Evolutionary conservation across 2,888 invertebrate genomes (phyloP).

Genomic region (Osmoderma eremita): DNA sequence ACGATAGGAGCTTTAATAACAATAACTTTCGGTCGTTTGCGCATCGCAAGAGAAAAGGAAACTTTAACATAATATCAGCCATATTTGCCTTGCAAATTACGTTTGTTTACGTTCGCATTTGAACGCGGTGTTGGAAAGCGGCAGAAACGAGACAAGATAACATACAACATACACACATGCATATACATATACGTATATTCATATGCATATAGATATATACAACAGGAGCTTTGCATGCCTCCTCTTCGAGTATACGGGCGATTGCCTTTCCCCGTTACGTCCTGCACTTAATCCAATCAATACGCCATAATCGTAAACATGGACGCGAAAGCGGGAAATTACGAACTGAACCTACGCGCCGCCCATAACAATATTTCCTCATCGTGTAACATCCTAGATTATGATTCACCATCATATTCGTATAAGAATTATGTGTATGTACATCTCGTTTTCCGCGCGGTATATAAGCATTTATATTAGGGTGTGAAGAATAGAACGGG

Average conservation of each 20-base stretch:
- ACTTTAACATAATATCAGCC: constrained; percentile 18
- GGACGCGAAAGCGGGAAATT: constrained; percentile 25
- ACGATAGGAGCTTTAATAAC: constrained; percentile 29
- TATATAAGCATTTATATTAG: constrained; percentile 25
- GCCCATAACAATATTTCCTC: constrained; percentile 58
- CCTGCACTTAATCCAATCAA: constrained; percentile 39
- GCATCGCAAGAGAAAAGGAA: constrained; percentile 23
- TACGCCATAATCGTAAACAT: constrained; percentile 39
- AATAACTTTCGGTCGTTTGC: constrained; percentile 32
- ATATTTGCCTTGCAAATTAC: constrained; percentile 37
- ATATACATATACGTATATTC: background rate
- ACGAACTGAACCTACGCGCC: constrained; percentile 25
- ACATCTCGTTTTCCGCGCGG: constrained; percentile 23
- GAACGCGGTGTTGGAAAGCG: constrained; percentile 12
- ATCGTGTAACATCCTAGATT: constrained; percentile 57
- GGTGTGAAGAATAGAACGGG: constrained; percentile 34
- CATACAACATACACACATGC: background rate
- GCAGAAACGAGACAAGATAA: background rate
- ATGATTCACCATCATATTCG: constrained; percentile 59
- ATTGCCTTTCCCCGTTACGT: constrained; percentile 25
- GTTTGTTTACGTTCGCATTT: constrained; percentile 30
- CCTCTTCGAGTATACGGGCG: constrained; percentile 12
- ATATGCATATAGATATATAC: background rate
- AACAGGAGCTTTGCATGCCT: constrained; percentile 10
- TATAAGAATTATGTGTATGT: constrained; percentile 55